Evolutionary conservation across 2,113 vertebrate species (phyloP), one percentile per base, ranked within the genome.

Genomic region (Hyperoodon ampullatus): DNA sequence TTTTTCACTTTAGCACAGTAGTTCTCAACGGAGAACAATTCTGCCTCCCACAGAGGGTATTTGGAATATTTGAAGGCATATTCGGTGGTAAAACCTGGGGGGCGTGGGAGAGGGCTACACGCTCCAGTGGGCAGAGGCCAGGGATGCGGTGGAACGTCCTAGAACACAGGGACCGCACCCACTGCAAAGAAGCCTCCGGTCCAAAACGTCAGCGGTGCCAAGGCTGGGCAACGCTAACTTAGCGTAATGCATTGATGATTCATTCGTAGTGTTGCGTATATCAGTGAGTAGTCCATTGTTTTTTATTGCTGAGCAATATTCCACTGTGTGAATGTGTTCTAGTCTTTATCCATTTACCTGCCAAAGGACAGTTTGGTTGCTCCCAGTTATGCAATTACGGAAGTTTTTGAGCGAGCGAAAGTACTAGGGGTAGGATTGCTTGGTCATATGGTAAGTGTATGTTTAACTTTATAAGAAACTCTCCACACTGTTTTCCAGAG

Each of bases 61-160:
- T 35, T 50, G 26, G 11, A 12, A 55, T 21, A 16, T 63, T 39
- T 39, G 55, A 63, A 84, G 71, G 60, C 9, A 15, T 12, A 63
- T 63, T 61, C 63, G 50, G 26, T 61, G 81, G 35, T 47, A 33
- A 80, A 35, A 39, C 3, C 30, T 15, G 19, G 44, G 30, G 12
- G 44, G 0, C 33, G 1, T 28, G 6, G 2, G 26, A 9, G 19
- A 42, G 44, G 26, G 23, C 66, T 15, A 6, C 4, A 1, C 2
- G 50, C 75, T 70, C 24, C 66, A 23, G 39, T 42, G 33, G 35
- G 30, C 13, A 42, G 65, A 74, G n/a, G 28, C 23, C 18, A 77
- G 65, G 44, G 13, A 53, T 30, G 42, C 6, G 28, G 53, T 47
- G 55, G 39, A 50, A 53, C 5, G 39, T 33, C 28, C 63, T 85